Evolutionary conservation across 2,113 vertebrate genomes (phyloP).

Genomic region (Oreocharis arfaki): DNA sequence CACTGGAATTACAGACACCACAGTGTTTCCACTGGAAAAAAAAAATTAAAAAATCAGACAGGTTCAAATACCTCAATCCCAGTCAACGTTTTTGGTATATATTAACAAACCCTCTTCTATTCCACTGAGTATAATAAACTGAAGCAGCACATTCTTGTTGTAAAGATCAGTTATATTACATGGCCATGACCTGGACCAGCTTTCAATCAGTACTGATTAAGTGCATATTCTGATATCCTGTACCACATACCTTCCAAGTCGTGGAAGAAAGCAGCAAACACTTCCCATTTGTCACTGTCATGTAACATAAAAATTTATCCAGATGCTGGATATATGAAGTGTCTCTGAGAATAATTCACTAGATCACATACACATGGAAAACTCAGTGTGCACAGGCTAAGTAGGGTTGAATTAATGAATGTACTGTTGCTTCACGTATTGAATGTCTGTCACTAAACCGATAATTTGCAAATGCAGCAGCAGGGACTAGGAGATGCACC

Average conservation of each 20-base stretch:
- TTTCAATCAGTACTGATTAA: neutral
- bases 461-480: conserved; percentile 20
- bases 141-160: neutral
- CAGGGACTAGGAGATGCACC: neutral
- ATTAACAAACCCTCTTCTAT: neutral
- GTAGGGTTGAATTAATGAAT: conserved; percentile 25
- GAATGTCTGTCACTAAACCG: neutral
- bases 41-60: neutral
- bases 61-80: neutral
- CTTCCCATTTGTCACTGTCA: neutral
- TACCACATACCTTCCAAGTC: neutral
- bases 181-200: neutral
- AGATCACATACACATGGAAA: neutral
- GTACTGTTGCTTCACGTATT: neutral
- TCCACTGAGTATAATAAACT: neutral
- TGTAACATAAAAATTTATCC: neutral
- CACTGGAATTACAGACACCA: neutral
- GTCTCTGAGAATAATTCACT: neutral
- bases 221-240: neutral
- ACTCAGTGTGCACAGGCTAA: neutral
- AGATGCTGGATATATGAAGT: neutral
- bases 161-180: neutral
- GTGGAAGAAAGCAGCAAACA: neutral
- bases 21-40: neutral
- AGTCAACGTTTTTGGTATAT: neutral